These are phyloP conservation scores for Tridacna crocea DNA, from an alignment of 2,888 invertebrate genomes.

Conservation along the genomic window DNA sequence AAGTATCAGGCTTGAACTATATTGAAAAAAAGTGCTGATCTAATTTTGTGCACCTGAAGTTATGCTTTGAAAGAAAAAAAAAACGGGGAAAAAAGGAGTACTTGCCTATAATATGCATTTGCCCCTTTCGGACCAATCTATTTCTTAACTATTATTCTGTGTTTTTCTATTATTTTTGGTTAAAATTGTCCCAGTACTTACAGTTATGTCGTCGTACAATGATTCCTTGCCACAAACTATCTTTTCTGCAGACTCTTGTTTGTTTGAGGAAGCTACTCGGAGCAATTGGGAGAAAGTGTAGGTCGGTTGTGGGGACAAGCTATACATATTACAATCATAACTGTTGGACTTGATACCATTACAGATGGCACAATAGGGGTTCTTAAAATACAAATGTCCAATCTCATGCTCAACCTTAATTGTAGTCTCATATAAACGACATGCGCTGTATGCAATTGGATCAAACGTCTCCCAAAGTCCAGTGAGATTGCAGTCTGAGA, in stretches of 20 bases:
- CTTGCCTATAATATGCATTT: no score
- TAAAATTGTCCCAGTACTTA: background rate
- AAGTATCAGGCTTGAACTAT: no score
- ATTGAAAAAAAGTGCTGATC: no score
- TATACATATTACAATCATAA: background rate
- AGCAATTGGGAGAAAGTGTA: constrained; percentile 33
- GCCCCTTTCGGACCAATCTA: no score
- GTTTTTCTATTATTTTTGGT: no score
- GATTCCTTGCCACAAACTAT: background rate
- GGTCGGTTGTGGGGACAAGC: background rate
- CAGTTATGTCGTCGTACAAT: constrained; percentile 3
- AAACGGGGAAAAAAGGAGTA: no score
- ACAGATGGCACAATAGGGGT: constrained; percentile 26
- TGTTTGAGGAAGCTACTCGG: background rate
- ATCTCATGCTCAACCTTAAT: background rate
- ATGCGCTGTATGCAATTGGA: background rate
- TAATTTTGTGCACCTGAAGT: no score
- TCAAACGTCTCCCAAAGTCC: constrained; percentile 24
- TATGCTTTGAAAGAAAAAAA: no score
- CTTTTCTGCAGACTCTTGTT: background rate
- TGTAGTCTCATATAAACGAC: constrained; percentile 5
- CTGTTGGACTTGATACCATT: constrained; percentile 15
- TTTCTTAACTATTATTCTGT: no score
- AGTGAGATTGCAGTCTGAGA: background rate
- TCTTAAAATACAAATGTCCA: background rate